These are phyloP conservation scores for Spodoptera littoralis DNA, from an alignment of 2,888 invertebrate genomes.

Conservation along the genomic window DNA sequence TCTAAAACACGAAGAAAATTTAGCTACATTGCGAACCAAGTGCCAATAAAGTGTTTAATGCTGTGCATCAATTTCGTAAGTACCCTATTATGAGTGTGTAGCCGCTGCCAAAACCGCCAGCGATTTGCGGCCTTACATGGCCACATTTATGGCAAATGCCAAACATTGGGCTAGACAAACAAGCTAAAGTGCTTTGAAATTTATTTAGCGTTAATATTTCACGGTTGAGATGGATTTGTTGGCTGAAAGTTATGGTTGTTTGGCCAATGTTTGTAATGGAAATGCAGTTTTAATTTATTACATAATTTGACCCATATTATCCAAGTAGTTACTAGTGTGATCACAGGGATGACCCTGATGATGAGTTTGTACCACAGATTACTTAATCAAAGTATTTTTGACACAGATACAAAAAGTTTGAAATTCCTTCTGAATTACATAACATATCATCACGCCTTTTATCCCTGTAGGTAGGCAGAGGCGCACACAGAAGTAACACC, in stretches of 20 bases:
- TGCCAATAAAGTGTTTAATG: slow-evolving; percentile 49
- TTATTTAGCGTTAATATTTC: slow-evolving; percentile 57
- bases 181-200: slow-evolving; percentile 51
- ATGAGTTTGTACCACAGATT: too few species aligned
- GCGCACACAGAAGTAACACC: too few species aligned
- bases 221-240: slow-evolving; percentile 39
- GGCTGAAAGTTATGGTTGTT: slow-evolving; percentile 30
- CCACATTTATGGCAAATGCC: slow-evolving; percentile 56
- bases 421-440: too few species aligned
- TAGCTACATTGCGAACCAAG: slow-evolving; percentile 14
- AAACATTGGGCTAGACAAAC: slow-evolving; percentile 50
- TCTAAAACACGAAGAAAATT: slow-evolving; percentile 17
- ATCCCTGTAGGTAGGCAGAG: too few species aligned
- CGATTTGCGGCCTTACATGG: slow-evolving; percentile 59
- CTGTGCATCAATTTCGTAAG: slow-evolving; percentile 52
- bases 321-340: too few species aligned
- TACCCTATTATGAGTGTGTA: slow-evolving; percentile 51
- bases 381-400: too few species aligned
- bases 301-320: too few species aligned
- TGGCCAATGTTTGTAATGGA: slow-evolving; percentile 10
- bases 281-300: neutral
- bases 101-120: slow-evolving; percentile 59
- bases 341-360: too few species aligned
- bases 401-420: too few species aligned
- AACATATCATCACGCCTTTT: too few species aligned